Conservation (phyloP, 1,140 invertebrate genomes). For the Harpegnathos saltator region DNA sequence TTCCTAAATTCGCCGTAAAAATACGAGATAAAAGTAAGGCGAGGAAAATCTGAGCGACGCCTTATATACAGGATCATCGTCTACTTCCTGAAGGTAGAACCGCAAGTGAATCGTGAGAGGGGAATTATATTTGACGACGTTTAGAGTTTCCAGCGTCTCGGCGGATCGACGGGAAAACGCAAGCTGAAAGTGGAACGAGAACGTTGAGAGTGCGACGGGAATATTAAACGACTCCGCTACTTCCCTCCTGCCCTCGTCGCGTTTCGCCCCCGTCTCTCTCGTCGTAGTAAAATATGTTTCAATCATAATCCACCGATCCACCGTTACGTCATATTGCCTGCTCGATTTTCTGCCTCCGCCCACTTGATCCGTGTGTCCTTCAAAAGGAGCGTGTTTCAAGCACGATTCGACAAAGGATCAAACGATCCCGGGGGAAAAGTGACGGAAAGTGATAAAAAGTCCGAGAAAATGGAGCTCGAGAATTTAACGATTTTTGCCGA, state of each 20-base stretch:
- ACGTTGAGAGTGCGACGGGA: neutral
- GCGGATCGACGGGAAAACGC: constrained; percentile 41
- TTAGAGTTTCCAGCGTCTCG: constrained; percentile 21
- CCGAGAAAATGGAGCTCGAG: neutral
- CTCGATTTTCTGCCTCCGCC: constrained; percentile 10
- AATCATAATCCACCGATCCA: constrained; percentile 41
- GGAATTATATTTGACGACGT: constrained; percentile 53
- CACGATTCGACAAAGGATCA: neutral
- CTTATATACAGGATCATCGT: constrained; percentile 12
- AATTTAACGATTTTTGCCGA: neutral
- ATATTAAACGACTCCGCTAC: constrained; percentile 35
- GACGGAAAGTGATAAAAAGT: too few species aligned
- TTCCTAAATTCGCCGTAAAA: constrained; percentile 1
- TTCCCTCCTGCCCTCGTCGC: neutral
- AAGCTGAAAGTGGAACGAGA: constrained; percentile 42
- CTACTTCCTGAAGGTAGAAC: constrained; percentile 23
- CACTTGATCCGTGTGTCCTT: neutral
- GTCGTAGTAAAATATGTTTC: constrained; percentile 34
- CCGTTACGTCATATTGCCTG: constrained; percentile 14
- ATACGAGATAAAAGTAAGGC: neutral
- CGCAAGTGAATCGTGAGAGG: constrained; percentile 5
- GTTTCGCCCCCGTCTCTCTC: neutral
- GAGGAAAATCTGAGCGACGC: neutral
- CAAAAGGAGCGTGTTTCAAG: neutral
- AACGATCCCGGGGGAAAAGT: too few species aligned